Percentiles rank a stretch among this genome's conserved stretches.
These are phyloP conservation scores for Gryllus bimaculatus DNA, from an alignment of 1,140 invertebrate genomes.

Conservation along the genomic window DNA sequence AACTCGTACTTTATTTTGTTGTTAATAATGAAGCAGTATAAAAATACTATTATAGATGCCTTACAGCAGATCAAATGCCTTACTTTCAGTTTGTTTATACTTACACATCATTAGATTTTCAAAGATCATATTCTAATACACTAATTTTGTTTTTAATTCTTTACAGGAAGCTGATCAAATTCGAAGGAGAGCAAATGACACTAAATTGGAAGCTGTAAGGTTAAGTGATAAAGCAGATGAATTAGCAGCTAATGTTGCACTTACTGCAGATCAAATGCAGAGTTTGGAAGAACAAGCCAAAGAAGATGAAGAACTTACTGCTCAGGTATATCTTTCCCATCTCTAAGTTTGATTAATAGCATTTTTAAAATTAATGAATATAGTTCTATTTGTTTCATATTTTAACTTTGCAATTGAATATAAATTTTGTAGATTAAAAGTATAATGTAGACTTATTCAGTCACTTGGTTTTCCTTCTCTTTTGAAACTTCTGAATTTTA, in stretches of 20 bases:
- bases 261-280: slow-evolving; percentile 57
- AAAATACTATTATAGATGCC: too few relatives aligned
- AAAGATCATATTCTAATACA: too few relatives aligned
- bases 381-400: not conserved
- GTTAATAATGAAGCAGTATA: too few relatives aligned
- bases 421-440: not conserved
- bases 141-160: slow-evolving; percentile 26
- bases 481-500: not conserved
- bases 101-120: not conserved
- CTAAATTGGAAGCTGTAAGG: slow-evolving; percentile 60
- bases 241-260: slow-evolving; percentile 57
- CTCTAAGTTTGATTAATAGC: not conserved
- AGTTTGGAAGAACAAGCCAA: slow-evolving; percentile 62
- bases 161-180: slow-evolving; percentile 63
- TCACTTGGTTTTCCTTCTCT: too few relatives aligned
- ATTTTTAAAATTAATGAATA: slow-evolving; percentile 6
- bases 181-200: slow-evolving; percentile 60
- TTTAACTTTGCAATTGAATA: not conserved
- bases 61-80: too few relatives aligned
- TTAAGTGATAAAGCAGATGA: slow-evolving; percentile 68
- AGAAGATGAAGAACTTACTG: slow-evolving; percentile 61
- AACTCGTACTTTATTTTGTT: too few relatives aligned
- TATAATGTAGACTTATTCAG: too few relatives aligned
- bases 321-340: slow-evolving; percentile 42
- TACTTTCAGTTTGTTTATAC: not conserved